Base-by-base conservation (phyloP, 2,888 invertebrate genomes). In the Troilus luridus region DNA sequence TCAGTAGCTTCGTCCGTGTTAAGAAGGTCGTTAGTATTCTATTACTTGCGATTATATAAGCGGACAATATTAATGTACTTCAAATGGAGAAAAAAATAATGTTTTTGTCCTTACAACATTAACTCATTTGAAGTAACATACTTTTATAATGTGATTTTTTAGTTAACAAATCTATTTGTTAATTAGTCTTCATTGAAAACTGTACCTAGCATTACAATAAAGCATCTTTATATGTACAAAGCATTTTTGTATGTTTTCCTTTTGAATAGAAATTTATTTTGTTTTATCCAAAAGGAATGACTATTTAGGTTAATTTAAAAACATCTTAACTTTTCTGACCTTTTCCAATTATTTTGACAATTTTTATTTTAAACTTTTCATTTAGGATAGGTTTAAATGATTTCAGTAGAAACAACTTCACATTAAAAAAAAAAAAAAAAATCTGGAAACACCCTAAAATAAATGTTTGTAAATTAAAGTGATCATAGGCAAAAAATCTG, bases 31-130 rank as follows among this genome's bases (percentile, higher is more conserved):
- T 85, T 11, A n/a, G 56, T 85, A 85, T 85, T 5, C 5, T 81
- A 77, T 77, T 77, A 17, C 41, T 41, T 77, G 27, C 72, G 72
- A 77, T 77, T 77, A 85, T 85, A 85, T n/a, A 85, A 85, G n/a
- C 56, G 85, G 85, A 85, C 85, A 85, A 85, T 85, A 85, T 5
- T 56, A 56, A 85, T 56, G 56, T 85, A n/a, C 85, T 58, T 54
- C 12, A 17, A 77, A 77, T 77, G 72, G 41, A 14, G 9, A 41
- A 72, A 72, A 17, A 27, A 41, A 85, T 0, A 12, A 56, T 85
- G 21, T 58, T 54, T 14, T 58, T 21, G n/a, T 56, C n/a, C 0
- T n/a, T 58, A 19, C n/a, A 58, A 58, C 14, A 85, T 85, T 56
- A 12, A n/a, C 56, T 8, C 56, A 85, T 85, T 85, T 85, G 85